Conservation (phyloP, 1,140 invertebrate species). For the Heliconius hewitsoni region DNA sequence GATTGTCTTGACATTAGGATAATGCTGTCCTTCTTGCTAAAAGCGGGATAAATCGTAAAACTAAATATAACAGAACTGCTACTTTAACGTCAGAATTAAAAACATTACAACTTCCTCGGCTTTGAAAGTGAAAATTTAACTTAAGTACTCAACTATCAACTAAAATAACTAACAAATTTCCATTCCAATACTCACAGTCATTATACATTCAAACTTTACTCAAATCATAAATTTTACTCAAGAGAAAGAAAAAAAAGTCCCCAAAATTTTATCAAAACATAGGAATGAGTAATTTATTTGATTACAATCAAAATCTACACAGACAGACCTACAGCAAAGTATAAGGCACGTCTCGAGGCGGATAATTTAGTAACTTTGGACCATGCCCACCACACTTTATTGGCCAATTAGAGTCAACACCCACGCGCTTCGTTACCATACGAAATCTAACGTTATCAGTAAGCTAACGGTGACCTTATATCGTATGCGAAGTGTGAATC, state of each 20-base stretch:
- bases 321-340: slow-evolving; percentile 39
- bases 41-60: too few species aligned
- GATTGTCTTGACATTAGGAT: too few species aligned
- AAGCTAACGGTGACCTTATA: slow-evolving; percentile 8
- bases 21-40: too few species aligned
- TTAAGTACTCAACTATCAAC: too few species aligned
- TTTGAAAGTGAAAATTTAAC: too few species aligned
- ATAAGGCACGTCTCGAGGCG: slow-evolving; percentile 22
- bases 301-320: slow-evolving; percentile 12
- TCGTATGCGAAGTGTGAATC: slow-evolving; percentile 7
- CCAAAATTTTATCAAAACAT: slow-evolving; percentile 1
- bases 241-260: not conserved
- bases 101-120: too few species aligned
- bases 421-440: slow-evolving; percentile 49
- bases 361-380: slow-evolving; percentile 39
- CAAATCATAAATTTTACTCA: not conserved
- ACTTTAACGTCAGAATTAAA: too few species aligned
- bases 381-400: slow-evolving; percentile 53
- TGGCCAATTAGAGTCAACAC: slow-evolving; percentile 65
- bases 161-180: not conserved
- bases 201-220: not conserved
- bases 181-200: not conserved
- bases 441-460: slow-evolving; percentile 7
- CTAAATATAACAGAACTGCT: too few species aligned
- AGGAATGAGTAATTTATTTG: slow-evolving; percentile 9